phyloP scores from a whole-genome alignment of 1,140 invertebrate genomes.

The Eurosta solidaginis region DNA sequence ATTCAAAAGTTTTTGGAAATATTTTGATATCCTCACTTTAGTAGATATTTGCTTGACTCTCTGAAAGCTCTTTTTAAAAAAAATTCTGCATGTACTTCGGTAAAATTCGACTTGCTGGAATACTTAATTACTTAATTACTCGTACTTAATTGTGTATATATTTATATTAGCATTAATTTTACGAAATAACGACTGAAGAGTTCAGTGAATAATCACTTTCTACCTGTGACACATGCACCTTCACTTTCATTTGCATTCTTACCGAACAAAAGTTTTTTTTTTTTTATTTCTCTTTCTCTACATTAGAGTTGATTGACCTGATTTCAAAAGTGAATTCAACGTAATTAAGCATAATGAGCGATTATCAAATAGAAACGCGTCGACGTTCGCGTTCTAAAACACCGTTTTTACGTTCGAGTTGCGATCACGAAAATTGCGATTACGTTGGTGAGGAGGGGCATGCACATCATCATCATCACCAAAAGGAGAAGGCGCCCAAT shows the following conservation, averaged over 20 bases:
- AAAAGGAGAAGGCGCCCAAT: slow-evolving; percentile 62
- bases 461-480: slow-evolving; percentile 57
- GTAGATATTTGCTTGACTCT: too few species aligned
- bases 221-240: too few species aligned
- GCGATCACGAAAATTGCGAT: slow-evolving; percentile 62
- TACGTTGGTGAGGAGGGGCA: slow-evolving; percentile 62
- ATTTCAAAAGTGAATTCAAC: background rate
- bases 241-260: background rate
- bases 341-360: slow-evolving; percentile 44
- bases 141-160: too few species aligned
- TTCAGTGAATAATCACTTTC: too few species aligned
- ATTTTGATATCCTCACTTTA: too few species aligned
- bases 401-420: slow-evolving; percentile 64
- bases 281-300: background rate
- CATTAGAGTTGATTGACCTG: slow-evolving; percentile 11
- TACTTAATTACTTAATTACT: too few species aligned
- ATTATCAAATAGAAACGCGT: slow-evolving; percentile 58
- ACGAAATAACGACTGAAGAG: too few species aligned
- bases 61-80: too few species aligned
- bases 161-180: too few species aligned
- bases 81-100: too few species aligned
- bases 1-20: too few species aligned
- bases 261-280: background rate
- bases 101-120: too few species aligned
- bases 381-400: slow-evolving; percentile 68